A percentile compares a stretch with the other conserved stretches of the same genome.
Evolutionary conservation across 2,113 vertebrate genomes (phyloP).

Genomic region (Myotis lucifugus): DNA sequence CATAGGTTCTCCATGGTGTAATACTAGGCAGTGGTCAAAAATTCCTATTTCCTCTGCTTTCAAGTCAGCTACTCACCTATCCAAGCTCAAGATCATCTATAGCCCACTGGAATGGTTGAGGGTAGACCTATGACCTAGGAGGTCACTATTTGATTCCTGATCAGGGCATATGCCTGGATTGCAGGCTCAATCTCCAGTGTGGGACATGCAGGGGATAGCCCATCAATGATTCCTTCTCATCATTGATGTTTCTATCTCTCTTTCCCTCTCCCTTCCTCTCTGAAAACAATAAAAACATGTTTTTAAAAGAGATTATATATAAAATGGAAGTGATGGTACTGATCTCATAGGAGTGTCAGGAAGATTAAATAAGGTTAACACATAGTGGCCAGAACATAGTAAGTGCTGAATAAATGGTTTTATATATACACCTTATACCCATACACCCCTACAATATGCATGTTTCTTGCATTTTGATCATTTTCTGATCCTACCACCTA

Average conservation of each 20-base stretch:
- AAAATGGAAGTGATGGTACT: not conserved
- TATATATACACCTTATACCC: not conserved
- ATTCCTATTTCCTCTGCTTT: not conserved
- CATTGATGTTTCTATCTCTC: too few species aligned
- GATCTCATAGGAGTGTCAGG: not conserved
- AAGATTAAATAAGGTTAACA: not conserved
- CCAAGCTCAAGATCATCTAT: not conserved
- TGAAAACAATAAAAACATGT: too few species aligned
- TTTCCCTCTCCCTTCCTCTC: too few species aligned
- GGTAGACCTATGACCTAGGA: too few species aligned
- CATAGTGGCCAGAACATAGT: not conserved
- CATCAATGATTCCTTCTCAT: too few species aligned
- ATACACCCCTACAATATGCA: not conserved
- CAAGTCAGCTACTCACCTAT: not conserved
- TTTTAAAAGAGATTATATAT: not conserved
- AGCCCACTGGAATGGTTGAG: not conserved
- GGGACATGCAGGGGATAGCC: too few species aligned
- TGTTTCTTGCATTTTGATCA: not conserved
- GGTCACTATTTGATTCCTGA: too few species aligned
- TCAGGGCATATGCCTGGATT: too few species aligned
- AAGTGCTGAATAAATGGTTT: not conserved
- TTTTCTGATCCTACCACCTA: not conserved
- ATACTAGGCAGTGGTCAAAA: not conserved
- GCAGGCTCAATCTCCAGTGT: too few species aligned
- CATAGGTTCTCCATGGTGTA: not conserved